Evolutionary conservation across 2,888 invertebrate genomes (phyloP).

Genomic region (Pristionchus exspectatus): DNA sequence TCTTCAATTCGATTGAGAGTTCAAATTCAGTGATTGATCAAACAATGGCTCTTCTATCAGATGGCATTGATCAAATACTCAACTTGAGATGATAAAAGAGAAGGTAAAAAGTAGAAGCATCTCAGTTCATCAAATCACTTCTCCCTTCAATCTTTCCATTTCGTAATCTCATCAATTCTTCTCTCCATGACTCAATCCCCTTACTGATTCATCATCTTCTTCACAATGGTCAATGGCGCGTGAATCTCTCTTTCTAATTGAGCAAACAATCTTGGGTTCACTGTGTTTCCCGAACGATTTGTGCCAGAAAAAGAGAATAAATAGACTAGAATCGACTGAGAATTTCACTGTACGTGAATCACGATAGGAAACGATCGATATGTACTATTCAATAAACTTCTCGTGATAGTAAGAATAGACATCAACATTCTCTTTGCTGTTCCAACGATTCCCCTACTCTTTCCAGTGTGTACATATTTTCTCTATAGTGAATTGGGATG

Average conservation of each 20-base stretch:
- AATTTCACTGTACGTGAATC: background rate
- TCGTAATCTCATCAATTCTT: background rate
- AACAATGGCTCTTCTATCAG: constrained; percentile 32
- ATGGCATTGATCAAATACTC: constrained; percentile 19
- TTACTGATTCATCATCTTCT: background rate
- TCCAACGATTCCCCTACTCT: constrained; percentile 21
- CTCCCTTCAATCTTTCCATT: background rate
- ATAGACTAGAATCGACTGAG: background rate
- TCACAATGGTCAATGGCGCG: constrained; percentile 42
- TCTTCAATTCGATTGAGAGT: constrained; percentile 16
- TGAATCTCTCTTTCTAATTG: constrained; percentile 11
- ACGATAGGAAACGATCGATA: background rate
- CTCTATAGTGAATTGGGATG: background rate
- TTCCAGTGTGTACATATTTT: constrained; percentile 47
- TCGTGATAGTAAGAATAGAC: background rate
- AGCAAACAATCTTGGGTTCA: constrained; percentile 17
- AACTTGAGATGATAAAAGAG: constrained; percentile 17
- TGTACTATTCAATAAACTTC: background rate
- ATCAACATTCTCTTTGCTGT: constrained; percentile 11
- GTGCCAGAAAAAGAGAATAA: constrained; percentile 26
- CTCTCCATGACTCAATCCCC: constrained; percentile 19
- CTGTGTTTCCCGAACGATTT: constrained; percentile 21
- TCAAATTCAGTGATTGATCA: background rate
- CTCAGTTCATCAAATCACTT: background rate
- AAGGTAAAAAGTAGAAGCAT: background rate